A percentile compares a stretch with the other conserved stretches of the same genome.
These are phyloP conservation scores for Carcina quercana DNA, from an alignment of 2,888 invertebrate species.

Conservation along the genomic window DNA sequence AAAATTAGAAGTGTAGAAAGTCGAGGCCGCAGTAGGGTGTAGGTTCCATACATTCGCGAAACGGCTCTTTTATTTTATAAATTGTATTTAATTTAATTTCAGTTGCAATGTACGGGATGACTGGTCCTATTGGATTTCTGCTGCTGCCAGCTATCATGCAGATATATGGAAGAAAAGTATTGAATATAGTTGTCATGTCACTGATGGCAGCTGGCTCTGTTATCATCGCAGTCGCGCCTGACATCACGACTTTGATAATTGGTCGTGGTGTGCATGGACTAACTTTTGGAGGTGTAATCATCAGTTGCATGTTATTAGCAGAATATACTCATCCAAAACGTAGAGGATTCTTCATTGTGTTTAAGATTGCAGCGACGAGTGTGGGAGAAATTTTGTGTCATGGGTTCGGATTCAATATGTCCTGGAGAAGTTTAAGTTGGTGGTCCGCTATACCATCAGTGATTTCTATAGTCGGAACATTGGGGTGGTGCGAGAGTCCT, in stretches of 20 bases:
- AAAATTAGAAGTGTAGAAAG: too few species aligned
- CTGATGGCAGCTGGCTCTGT: constrained; percentile 14
- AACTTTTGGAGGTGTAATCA: constrained; percentile 17
- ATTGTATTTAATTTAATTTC: too few species aligned
- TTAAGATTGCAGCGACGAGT: neutral
- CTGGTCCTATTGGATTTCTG: constrained; percentile 13
- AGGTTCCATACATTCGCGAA: too few species aligned
- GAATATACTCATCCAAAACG: constrained; percentile 20
- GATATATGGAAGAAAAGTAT: constrained; percentile 16
- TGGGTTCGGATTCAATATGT: constrained; percentile 11
- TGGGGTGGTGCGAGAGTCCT: constrained; percentile 19
- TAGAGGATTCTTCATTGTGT: constrained; percentile 16
- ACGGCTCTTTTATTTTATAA: too few species aligned
- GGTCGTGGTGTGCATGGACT: constrained; percentile 19
- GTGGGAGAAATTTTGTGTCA: constrained; percentile 13
- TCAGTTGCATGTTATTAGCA: constrained; percentile 14
- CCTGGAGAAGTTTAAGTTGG: constrained; percentile 18
- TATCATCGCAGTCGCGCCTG: constrained; percentile 15
- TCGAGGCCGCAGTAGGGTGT: too few species aligned
- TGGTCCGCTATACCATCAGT: constrained; percentile 13
- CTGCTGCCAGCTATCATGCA: constrained; percentile 20
- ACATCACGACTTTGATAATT: constrained; percentile 12
- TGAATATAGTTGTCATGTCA: constrained; percentile 12
- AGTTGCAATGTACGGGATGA: constrained; percentile 8
- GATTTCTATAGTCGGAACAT: constrained; percentile 11